These are phyloP conservation scores for Pantherophis vulpinus DNA, from an alignment of 2,797 vertebrate species.

Conservation along the genomic window DNA sequence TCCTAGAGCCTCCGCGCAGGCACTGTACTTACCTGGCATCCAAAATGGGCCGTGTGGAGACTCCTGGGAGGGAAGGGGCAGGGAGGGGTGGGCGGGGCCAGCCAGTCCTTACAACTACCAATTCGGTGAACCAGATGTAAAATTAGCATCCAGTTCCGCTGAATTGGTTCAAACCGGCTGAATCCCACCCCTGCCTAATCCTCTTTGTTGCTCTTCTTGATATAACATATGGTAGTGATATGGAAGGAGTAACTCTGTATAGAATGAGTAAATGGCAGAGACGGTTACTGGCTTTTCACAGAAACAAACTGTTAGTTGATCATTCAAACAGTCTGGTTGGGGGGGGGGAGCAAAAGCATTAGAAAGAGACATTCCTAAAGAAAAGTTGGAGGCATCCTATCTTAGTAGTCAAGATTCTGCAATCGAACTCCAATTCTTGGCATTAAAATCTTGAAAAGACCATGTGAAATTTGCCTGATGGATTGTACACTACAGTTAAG, in stretches of 20 bases:
- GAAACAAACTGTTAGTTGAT: neutral
- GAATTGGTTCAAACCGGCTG: too few species aligned
- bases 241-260: neutral
- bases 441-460: neutral
- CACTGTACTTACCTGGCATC: too few species aligned
- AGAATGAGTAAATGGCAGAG: neutral
- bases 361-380: neutral
- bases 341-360: fast-evolving
- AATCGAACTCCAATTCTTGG: neutral
- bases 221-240: neutral
- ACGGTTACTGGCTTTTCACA: neutral
- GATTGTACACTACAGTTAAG: neutral
- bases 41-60: too few species aligned
- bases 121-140: too few species aligned
- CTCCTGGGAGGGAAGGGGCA: too few species aligned
- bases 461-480: neutral
- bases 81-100: too few species aligned
- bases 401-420: neutral
- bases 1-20: too few species aligned
- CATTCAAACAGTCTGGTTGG: neutral
- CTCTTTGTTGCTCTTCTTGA: neutral
- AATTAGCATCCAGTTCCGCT: too few species aligned
- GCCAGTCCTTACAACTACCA: too few species aligned
- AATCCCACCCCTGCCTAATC: neutral
- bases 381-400: neutral